phyloP scores from a whole-genome alignment of 2,888 invertebrate genomes.

The Lasius fuliginosus region DNA sequence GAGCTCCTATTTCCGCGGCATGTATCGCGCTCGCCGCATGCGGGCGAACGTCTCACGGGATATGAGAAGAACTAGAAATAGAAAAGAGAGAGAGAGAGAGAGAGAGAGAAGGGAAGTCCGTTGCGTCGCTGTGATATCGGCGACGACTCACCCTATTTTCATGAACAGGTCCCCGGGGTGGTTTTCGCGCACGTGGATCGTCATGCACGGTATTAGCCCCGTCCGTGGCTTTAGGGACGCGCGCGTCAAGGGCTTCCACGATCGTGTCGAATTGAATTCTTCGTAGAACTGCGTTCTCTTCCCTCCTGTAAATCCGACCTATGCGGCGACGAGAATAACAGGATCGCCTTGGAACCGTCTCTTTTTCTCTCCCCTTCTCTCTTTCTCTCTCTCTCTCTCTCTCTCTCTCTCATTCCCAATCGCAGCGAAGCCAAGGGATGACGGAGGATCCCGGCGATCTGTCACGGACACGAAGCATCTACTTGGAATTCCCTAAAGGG shows the following conservation, averaged over 20 bases:
- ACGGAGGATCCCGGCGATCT: conserved; percentile 44
- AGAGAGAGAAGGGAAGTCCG: background rate
- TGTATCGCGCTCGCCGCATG: conserved; percentile 32
- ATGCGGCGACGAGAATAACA: background rate
- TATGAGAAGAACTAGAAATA: conserved; percentile 12
- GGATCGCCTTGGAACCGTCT: background rate
- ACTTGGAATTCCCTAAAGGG: conserved; percentile 56
- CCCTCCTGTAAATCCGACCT: conserved; percentile 19
- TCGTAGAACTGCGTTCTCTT: background rate
- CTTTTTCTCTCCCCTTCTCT: too few relatives aligned
- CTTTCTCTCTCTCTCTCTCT: background rate
- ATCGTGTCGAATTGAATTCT: conserved; percentile 56
- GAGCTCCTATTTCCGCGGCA: conserved; percentile 35
- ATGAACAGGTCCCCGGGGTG: conserved; percentile 60
- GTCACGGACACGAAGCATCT: conserved; percentile 38
- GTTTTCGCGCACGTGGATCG: conserved; percentile 49
- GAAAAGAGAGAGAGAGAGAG: background rate
- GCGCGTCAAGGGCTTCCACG: conserved; percentile 7
- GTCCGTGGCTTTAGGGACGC: conserved; percentile 13
- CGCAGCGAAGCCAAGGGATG: background rate
- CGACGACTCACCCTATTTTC: conserved; percentile 56
- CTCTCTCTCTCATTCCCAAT: background rate
- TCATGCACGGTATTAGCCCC: conserved; percentile 49
- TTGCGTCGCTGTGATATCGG: background rate
- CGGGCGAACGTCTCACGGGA: conserved; percentile 29